Conservation (phyloP, 1,140 invertebrate species). For the Musca vetustissima region DNA sequence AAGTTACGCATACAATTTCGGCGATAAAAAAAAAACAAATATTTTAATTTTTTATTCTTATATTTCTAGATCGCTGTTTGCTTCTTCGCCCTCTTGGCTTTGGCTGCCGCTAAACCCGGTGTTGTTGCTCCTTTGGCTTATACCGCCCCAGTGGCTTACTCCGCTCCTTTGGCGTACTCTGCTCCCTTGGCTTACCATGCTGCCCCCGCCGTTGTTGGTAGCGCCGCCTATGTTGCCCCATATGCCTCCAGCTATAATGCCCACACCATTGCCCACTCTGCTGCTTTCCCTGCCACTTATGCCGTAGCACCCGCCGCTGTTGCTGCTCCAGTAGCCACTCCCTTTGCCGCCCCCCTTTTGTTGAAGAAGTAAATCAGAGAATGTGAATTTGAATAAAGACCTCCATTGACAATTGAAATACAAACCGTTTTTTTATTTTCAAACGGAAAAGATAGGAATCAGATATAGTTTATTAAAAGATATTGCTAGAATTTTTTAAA, state of each 20-base stretch:
- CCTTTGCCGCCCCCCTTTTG: slow-evolving; percentile 26
- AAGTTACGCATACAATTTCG: no score
- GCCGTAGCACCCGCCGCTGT: background rate
- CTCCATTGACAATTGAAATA: no score
- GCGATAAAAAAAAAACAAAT: no score
- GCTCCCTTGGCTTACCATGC: slow-evolving; percentile 44
- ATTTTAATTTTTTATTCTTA: slow-evolving; percentile 28
- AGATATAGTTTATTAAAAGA: no score
- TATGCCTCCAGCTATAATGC: slow-evolving; percentile 32
- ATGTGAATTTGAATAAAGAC: background rate
- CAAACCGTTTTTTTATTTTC: no score
- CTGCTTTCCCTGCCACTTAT: slow-evolving; percentile 31
- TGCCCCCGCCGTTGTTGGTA: slow-evolving; percentile 6
- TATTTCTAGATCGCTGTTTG: slow-evolving; percentile 44
- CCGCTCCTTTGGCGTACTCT: slow-evolving; percentile 42
- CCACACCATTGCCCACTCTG: slow-evolving; percentile 29
- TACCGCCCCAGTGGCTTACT: slow-evolving; percentile 44
- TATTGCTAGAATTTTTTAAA: no score
- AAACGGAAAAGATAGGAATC: no score
- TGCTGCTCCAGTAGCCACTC: slow-evolving; percentile 40
- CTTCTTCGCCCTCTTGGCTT: slow-evolving; percentile 50
- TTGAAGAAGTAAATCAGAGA: slow-evolving; percentile 4
- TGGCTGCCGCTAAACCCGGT: slow-evolving; percentile 48
- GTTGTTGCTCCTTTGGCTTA: slow-evolving; percentile 34
- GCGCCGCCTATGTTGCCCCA: slow-evolving; percentile 15